phyloP scores from a whole-genome alignment of 2,888 invertebrate genomes.

The Apantesis nais region DNA sequence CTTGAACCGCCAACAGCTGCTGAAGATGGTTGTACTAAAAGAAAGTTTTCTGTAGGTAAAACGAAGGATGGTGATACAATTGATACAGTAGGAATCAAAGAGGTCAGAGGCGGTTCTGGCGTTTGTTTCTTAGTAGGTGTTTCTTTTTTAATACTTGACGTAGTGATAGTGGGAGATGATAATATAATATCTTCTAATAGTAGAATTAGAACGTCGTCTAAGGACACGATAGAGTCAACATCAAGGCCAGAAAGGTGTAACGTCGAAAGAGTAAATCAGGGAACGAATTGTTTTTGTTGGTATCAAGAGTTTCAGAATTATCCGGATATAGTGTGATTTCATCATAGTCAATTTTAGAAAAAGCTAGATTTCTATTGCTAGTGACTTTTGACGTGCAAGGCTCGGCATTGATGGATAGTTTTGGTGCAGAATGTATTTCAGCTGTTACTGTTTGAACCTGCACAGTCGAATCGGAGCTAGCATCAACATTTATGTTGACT shows the following conservation, averaged over 20 bases:
- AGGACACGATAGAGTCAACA: slow-evolving; percentile 28
- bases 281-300: slow-evolving; percentile 31
- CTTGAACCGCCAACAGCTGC: slow-evolving; percentile 10
- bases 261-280: slow-evolving; percentile 33
- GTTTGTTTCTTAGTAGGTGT: slow-evolving; percentile 11
- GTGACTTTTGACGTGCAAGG: slow-evolving; percentile 36
- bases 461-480: slow-evolving; percentile 27
- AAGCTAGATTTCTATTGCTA: slow-evolving; percentile 29
- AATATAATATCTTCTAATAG: slow-evolving; percentile 21
- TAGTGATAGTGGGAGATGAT: slow-evolving; percentile 19
- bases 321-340: slow-evolving; percentile 34
- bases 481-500: slow-evolving; percentile 24
- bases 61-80: slow-evolving; percentile 14
- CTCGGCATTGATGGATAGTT: slow-evolving; percentile 22
- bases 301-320: slow-evolving; percentile 27
- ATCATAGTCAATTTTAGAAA: slow-evolving; percentile 27
- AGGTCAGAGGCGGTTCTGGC: slow-evolving; percentile 24
- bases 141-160: slow-evolving; percentile 24
- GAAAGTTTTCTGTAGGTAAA: slow-evolving; percentile 19
- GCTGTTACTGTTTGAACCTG: slow-evolving; percentile 32
- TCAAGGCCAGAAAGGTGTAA: slow-evolving; percentile 37
- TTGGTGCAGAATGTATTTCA: slow-evolving; percentile 23
- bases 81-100: slow-evolving; percentile 13
- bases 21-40: slow-evolving; percentile 21
- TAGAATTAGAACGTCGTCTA: slow-evolving; percentile 44